These are phyloP conservation scores for Eurystomus glaucurus DNA, from an alignment of 2,797 vertebrate genomes.

Conservation along the genomic window DNA sequence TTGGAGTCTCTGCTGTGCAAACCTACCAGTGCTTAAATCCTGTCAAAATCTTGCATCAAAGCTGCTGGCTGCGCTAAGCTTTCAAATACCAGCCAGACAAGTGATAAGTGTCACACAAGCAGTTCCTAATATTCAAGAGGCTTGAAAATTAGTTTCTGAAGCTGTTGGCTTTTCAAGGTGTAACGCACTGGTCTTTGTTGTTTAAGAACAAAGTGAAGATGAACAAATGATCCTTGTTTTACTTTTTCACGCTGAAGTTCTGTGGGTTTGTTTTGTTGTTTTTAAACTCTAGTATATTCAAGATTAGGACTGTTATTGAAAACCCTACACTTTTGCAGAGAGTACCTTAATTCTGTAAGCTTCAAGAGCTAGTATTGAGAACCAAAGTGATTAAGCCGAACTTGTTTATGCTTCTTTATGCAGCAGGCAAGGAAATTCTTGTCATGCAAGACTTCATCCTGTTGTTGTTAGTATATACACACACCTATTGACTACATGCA, in stretches of 20 bases:
- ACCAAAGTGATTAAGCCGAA: background rate
- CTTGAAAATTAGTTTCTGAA: constrained; percentile 15
- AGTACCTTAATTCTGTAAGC: background rate
- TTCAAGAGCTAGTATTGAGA: background rate
- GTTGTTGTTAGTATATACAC: background rate
- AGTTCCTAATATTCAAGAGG: background rate
- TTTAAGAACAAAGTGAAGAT: constrained; percentile 17
- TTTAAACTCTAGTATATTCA: background rate
- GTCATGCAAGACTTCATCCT: background rate
- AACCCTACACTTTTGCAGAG: background rate
- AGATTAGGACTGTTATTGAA: background rate
- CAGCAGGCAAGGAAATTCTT: background rate
- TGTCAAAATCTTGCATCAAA: background rate
- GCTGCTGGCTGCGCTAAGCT: background rate
- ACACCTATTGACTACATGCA: background rate
- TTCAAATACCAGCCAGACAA: background rate
- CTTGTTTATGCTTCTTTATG: background rate
- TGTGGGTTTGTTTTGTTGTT: background rate
- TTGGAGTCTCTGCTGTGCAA: background rate
- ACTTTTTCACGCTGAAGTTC: background rate
- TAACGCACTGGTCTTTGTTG: background rate
- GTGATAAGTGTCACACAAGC: background rate
- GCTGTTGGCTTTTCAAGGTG: background rate
- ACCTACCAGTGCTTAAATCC: background rate
- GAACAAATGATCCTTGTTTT: background rate